Evolutionary conservation across 2,888 invertebrate species (phyloP).

Genomic region (Drosophila atripex): DNA sequence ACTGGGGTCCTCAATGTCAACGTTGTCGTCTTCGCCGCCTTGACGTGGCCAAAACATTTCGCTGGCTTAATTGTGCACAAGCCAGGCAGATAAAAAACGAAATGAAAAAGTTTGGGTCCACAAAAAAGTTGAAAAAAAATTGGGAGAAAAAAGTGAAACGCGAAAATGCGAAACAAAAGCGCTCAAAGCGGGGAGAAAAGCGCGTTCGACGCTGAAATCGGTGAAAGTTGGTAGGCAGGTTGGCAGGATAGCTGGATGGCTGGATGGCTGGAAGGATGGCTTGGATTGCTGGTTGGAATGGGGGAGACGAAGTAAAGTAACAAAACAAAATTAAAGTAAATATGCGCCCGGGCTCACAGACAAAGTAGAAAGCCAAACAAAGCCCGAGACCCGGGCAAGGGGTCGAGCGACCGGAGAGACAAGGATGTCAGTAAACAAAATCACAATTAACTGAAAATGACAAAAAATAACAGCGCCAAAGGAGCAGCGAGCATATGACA

Average conservation of each 20-base stretch:
- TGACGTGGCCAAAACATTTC: constrained; percentile 62
- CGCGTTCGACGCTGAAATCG: constrained; percentile 68
- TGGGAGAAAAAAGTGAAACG: constrained; percentile 13
- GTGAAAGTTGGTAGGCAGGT: constrained; percentile 4
- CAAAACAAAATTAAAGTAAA: constrained; percentile 72
- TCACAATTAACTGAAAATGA: constrained; percentile 79
- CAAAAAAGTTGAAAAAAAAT: constrained; percentile 14
- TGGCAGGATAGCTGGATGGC: not conserved
- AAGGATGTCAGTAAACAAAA: constrained; percentile 69
- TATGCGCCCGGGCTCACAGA: constrained; percentile 60
- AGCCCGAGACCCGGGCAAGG: constrained; percentile 24
- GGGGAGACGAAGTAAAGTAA: constrained; percentile 49
- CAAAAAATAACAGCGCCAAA: constrained; percentile 43
- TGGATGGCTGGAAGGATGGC: not conserved
- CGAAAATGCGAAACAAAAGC: constrained; percentile 30
- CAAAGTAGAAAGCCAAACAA: constrained; percentile 72
- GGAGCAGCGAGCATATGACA: constrained; percentile 46
- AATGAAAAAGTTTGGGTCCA: constrained; percentile 72
- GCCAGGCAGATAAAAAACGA: constrained; percentile 66
- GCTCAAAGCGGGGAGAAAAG: constrained; percentile 34
- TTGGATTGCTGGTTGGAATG: not conserved
- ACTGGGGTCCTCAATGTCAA: constrained; percentile 30
- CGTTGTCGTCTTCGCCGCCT: constrained; percentile 34
- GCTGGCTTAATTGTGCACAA: constrained; percentile 74
- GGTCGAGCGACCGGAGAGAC: constrained; percentile 20